Percentiles rank a stretch among this genome's conserved stretches.
Evolutionary conservation across 2,888 invertebrate genomes (phyloP).

Genomic region (Phortica magna): DNA sequence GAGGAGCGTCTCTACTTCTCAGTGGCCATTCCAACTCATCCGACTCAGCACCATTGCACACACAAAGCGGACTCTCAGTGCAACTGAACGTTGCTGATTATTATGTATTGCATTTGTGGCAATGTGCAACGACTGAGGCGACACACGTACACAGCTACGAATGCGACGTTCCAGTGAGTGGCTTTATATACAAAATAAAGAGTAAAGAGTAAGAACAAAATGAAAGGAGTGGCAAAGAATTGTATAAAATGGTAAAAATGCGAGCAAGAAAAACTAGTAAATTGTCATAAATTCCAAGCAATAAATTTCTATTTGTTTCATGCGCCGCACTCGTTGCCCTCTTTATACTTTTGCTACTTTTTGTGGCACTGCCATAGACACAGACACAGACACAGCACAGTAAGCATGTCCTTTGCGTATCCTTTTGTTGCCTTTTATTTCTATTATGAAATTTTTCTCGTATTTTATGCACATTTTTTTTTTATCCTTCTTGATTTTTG

Average conservation of each 20-base stretch:
- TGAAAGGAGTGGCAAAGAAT: conserved; percentile 2
- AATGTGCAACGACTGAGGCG: neutral
- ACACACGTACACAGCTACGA: neutral
- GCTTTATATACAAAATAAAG: neutral
- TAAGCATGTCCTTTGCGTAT: conserved; percentile 9
- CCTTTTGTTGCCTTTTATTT: conserved; percentile 41
- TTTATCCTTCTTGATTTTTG: neutral
- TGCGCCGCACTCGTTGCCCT: conserved; percentile 39
- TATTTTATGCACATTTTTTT: conserved; percentile 22
- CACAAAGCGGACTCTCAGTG: neutral
- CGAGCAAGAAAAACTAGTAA: conserved; percentile 41
- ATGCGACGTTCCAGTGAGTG: neutral
- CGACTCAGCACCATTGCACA: neutral
- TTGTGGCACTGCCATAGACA: conserved; percentile 15
- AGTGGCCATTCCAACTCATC: too few species aligned
- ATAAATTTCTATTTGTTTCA: conserved; percentile 75
- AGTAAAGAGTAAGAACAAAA: neutral
- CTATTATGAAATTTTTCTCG: conserved; percentile 30
- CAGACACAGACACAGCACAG: conserved; percentile 14
- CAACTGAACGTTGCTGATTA: neutral
- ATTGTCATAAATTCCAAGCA: conserved; percentile 74
- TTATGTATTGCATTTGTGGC: conserved; percentile 21
- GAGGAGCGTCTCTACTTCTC: too few species aligned
- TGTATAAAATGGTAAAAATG: conserved; percentile 29
- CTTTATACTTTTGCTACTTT: neutral